Evolutionary conservation across 2,888 invertebrate species (phyloP), one percentile per base, ranked within the genome.

Genomic region (Trissoscelio sp.): DNA sequence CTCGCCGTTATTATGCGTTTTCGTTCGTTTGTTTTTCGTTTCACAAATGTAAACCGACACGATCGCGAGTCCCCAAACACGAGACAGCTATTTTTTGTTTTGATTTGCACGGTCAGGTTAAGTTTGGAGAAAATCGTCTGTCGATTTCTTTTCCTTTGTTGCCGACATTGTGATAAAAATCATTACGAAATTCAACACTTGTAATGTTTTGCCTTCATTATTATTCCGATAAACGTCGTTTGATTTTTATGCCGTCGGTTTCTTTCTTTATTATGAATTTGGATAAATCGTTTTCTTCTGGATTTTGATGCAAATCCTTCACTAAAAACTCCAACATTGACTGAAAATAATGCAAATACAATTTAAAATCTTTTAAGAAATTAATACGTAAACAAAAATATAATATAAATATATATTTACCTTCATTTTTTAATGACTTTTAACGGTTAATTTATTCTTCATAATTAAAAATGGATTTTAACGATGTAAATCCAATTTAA

Each of bases 1-100:
- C 55, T 73, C 79, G 73, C 31, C 58, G 64, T 79, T 79, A 72
- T 70, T 78, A 55, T 70, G 53, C 70, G 57, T 64, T 74, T 73
- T 73, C 46, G 60, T 48, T 31, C 67, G 46, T 55, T 67, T 69
- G 69, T 79, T 79, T 44, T 55, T 62, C 51, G 24, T 55, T 62
- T 77, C 62, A 58, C 57, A 7, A 69, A 57, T 48, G 67, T 42
- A 55, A 66, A 62, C 67, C 58, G 22, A 20, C 28, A 31, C 16
- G 39, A 37, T 39, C 70, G 53, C 64, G 44, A 18, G 24, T n/a
- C 14, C 66, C 51, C 44, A 67, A 60, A 62, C 7, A n/a, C 28
- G 46, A 46, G 6, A 12, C 39, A 46, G n/a, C n/a, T 44, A 18
- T 16, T 34, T 64, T 74, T 66, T 11, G 48, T 48, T 34, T 44